Base-by-base conservation (phyloP, 2,888 invertebrate species). In the Xylota sylvarum region DNA sequence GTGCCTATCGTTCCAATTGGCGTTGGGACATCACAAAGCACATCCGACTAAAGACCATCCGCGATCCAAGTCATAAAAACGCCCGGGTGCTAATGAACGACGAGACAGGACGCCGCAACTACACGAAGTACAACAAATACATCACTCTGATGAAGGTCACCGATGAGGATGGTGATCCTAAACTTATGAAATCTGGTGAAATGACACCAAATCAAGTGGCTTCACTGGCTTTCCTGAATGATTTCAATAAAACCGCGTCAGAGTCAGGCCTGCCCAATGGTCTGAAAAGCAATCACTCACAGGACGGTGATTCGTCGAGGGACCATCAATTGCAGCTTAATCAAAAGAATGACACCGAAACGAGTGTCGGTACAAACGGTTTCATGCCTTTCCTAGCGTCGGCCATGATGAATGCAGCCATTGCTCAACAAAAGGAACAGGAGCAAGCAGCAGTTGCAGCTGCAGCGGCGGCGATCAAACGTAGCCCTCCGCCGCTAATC, bases 11-110 rank as follows among this genome's bases (percentile, higher is more conserved):
- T 89, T 98, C 98, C 32, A 98, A 98, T 91, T 98, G 98, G 98
- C 95, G 98, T 88, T 98, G 98, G 97, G 98, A 98, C 93, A 97
- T 98, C 83, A 97, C 97, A 30, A 97, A 98, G 92, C 99, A 99
- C 92, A 98, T 98, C 88, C 96, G 97, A 90, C 93, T 98, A 89
- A 98, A 97, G 93, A 96, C 97, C 6, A 96, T 96, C 23, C 94
- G 97, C 88, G 97, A 97, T 93, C 95, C 96, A 65, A 95, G 95
- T 62, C 98, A 98, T 92, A 95, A 95, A 89, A 94, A 94, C 86
- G 97, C 96, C 64, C 95, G 96, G 92, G 97, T 98, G 55, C 93
- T 98, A 74, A 96, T 98, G 96, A 97, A 97, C 64, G 97, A 98
- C 91, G 97, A 97, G 93, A 97, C 97, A 46, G 98, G 98, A 7